A percentile compares a stretch with the other conserved stretches of the same genome.
phyloP scores from a whole-genome alignment of 1,140 invertebrate genomes.

The Mamestra configurata region DNA sequence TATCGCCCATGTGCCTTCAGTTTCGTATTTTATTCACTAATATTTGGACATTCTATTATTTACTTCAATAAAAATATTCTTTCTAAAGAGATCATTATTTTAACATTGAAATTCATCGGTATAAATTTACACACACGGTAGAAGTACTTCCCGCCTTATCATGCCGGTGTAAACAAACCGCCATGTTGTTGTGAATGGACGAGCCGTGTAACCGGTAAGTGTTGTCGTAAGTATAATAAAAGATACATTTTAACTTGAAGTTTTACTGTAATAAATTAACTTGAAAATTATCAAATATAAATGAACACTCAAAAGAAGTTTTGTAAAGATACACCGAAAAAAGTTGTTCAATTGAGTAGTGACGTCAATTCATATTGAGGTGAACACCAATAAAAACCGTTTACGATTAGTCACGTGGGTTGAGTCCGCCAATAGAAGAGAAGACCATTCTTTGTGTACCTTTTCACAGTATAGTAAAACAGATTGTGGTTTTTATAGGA shows the following conservation, averaged over 20 bases:
- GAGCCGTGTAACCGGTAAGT: slow-evolving; percentile 70
- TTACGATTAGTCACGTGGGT: slow-evolving; percentile 79
- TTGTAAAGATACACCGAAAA: neutral
- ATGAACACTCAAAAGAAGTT: neutral
- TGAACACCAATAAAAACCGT: slow-evolving; percentile 73
- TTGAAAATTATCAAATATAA: slow-evolving; percentile 53
- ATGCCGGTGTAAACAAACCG: slow-evolving; percentile 89
- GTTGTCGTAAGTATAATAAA: slow-evolving; percentile 58
- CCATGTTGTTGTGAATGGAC: slow-evolving; percentile 85
- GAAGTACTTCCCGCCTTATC: slow-evolving; percentile 84
- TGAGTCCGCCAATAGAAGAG: slow-evolving; percentile 78
- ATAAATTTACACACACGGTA: slow-evolving; percentile 61
- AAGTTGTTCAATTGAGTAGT: slow-evolving; percentile 62
- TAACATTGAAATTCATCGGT: slow-evolving; percentile 54
- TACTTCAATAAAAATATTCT: slow-evolving; percentile 74
- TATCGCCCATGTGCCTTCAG: slow-evolving; percentile 76
- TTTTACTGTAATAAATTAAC: slow-evolving; percentile 7
- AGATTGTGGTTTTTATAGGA: slow-evolving; percentile 85
- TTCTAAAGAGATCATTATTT: slow-evolving; percentile 66
- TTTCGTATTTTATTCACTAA: slow-evolving; percentile 65
- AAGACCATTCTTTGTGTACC: slow-evolving; percentile 86
- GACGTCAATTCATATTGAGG: slow-evolving; percentile 66
- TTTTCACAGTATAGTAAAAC: slow-evolving; percentile 86
- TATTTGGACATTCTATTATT: slow-evolving; percentile 59
- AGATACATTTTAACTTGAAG: neutral